Evolutionary conservation across 2,888 invertebrate genomes (phyloP), one percentile per base, ranked within the genome.

Genomic region (Diarsia rubi): DNA sequence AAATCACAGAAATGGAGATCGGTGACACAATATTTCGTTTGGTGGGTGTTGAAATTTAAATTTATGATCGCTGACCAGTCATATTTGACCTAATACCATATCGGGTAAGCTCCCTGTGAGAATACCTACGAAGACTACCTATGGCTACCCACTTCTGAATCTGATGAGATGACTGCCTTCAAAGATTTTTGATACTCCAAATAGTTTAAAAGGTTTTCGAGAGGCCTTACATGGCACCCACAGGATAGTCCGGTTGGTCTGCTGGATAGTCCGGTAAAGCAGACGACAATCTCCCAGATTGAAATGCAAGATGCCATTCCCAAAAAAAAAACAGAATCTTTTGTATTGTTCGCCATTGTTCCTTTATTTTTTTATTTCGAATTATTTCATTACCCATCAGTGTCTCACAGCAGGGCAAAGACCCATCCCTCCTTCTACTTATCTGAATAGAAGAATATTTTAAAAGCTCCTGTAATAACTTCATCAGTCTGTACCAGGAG

Each of bases 41-140:
- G 27, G 88, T 88, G 86, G 88, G 88, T 84, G 88, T 86, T 59
- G 79, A 86, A 80, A 83, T 83, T 84, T 66, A 60, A 86, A 87
- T 88, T 82, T 84, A 87, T 86, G 63, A 79, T 81, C 37, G 42
- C 37, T 80, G 86, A 65, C 82, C 85, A 80, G 63, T 85, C 79
- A 84, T 82, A 79, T 86, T 73, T 83, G 81, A 84, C 74, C 73
- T 74, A 76, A 77, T 69, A 75, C 88, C 88, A 87, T 85, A 86
- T 83, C 68, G 31, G 86, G 88, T 67, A 65, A 75, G 66, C 82
- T 79, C 83, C 86, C 81, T 73, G 78, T 79, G 64, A 73, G 27
- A 62, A 80, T 87, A 65, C 88, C 88, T 65, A 86, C 87, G 11
- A 37, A 60, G 21, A 65, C 11, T 65, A 70, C 64, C 63, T 74